Percentiles rank a stretch among this genome's conserved stretches.
Evolutionary conservation across 2,888 invertebrate genomes (phyloP).

Genomic region (Petrophora chlorosata): DNA sequence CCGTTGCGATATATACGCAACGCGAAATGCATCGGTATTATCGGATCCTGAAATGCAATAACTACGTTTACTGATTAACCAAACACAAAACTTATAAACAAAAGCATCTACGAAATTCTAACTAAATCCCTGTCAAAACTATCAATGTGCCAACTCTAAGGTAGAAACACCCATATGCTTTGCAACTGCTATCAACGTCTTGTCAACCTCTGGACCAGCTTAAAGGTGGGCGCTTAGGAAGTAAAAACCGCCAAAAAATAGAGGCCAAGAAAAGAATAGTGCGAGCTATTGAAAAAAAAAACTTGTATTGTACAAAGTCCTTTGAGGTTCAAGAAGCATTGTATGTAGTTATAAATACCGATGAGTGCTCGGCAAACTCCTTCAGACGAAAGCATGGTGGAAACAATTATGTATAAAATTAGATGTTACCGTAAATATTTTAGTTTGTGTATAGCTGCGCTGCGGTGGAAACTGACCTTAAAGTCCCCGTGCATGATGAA

Average conservation of each 20-base stretch:
- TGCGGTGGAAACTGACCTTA: slow-evolving; percentile 79
- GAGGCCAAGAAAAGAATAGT: slow-evolving; percentile 53
- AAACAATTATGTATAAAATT: slow-evolving; percentile 63
- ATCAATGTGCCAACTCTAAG: slow-evolving; percentile 39
- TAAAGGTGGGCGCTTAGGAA: slow-evolving; percentile 40
- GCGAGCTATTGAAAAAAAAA: slow-evolving; percentile 57
- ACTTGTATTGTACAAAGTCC: slow-evolving; percentile 58
- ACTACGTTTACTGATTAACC: slow-evolving; percentile 34
- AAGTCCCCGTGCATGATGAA: slow-evolving; percentile 99
- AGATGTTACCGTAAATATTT: slow-evolving; percentile 45
- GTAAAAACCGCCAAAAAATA: slow-evolving; percentile 38
- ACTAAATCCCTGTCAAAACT: slow-evolving; percentile 37
- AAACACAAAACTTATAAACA: slow-evolving; percentile 25
- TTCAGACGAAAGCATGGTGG: slow-evolving; percentile 69
- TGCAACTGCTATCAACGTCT: slow-evolving; percentile 45
- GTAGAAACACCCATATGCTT: slow-evolving; percentile 44
- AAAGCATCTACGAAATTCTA: slow-evolving; percentile 38
- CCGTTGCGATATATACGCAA: slow-evolving; percentile 96
- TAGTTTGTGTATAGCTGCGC: slow-evolving; percentile 26
- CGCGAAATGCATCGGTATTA: slow-evolving; percentile 96
- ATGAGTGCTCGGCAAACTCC: slow-evolving; percentile 72
- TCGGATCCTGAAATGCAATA: slow-evolving; percentile 86
- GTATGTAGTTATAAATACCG: slow-evolving; percentile 70
- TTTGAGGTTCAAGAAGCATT: slow-evolving; percentile 61
- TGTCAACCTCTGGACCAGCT: slow-evolving; percentile 49